These are phyloP conservation scores for Porphyrio hochstetteri DNA, from an alignment of 2,113 vertebrate genomes.

Conservation along the genomic window DNA sequence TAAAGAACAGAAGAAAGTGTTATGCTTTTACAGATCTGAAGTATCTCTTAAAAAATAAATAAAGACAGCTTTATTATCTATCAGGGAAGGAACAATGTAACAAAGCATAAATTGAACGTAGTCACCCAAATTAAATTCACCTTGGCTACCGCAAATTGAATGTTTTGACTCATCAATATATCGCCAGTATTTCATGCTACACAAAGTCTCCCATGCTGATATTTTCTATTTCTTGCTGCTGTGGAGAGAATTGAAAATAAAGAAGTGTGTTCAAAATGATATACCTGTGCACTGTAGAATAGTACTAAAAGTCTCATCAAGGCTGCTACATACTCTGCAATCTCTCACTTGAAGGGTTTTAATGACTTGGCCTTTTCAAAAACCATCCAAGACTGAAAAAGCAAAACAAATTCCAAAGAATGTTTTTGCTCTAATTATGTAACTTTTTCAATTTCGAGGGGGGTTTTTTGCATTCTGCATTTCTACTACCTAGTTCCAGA, in stretches of 20 bases:
- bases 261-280: not conserved
- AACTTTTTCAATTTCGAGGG: not conserved
- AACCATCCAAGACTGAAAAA: not conserved
- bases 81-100: not conserved
- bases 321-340: not conserved
- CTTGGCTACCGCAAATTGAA: constrained; percentile 16
- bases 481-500: not conserved
- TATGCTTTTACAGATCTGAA: constrained; percentile 6
- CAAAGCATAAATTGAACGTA: not conserved
- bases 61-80: constrained; percentile 3
- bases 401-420: not conserved
- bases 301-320: not conserved
- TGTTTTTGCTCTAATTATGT: not conserved
- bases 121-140: not conserved
- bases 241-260: constrained; percentile 2
- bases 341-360: not conserved
- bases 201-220: not conserved
- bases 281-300: not conserved
- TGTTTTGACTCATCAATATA: not conserved
- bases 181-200: not conserved
- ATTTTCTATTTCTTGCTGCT: constrained; percentile 6
- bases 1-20: not conserved
- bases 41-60: constrained; percentile 40
- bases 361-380: not conserved
- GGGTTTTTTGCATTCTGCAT: not conserved